Conservation (phyloP, 2,113 vertebrate species). For the Aegotheles bennettii region DNA sequence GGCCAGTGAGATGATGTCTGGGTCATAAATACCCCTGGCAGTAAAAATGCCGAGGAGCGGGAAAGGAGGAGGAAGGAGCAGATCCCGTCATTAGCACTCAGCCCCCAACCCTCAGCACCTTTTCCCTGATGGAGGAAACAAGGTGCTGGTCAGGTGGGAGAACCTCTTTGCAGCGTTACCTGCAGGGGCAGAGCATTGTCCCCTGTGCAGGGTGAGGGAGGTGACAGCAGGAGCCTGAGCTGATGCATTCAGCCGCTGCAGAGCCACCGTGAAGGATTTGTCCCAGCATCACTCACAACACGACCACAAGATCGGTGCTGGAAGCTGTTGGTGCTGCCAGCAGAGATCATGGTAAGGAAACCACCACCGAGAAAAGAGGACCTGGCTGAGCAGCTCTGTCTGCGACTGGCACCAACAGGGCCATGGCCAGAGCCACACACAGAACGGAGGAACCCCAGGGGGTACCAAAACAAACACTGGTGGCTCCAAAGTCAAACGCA, state of each 20-base stretch:
- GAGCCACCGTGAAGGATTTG: neutral
- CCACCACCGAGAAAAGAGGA: rapidly evolving
- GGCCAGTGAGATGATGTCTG: neutral
- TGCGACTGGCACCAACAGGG: neutral
- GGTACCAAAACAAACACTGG: neutral
- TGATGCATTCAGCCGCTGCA: neutral
- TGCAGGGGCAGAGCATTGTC: neutral
- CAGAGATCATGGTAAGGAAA: neutral
- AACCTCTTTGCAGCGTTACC: neutral
- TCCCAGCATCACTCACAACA: neutral
- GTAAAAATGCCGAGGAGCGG: neutral
- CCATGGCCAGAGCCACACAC: neutral
- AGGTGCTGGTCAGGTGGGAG: rapidly evolving
- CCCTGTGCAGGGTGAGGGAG: neutral
- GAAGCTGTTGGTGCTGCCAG: neutral
- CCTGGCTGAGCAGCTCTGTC: neutral
- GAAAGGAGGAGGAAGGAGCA: neutral
- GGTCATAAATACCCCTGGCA: neutral
- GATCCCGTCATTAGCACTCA: neutral
- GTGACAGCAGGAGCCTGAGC: neutral
- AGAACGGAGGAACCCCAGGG: neutral
- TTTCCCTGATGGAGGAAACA: neutral
- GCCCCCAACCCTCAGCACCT: neutral
- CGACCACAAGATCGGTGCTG: rapidly evolving
- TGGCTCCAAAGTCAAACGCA: neutral